Percentiles rank a stretch among this genome's conserved stretches.
phyloP scores from a whole-genome alignment of 2,888 invertebrate species.

The Oligia fasciuncula region DNA sequence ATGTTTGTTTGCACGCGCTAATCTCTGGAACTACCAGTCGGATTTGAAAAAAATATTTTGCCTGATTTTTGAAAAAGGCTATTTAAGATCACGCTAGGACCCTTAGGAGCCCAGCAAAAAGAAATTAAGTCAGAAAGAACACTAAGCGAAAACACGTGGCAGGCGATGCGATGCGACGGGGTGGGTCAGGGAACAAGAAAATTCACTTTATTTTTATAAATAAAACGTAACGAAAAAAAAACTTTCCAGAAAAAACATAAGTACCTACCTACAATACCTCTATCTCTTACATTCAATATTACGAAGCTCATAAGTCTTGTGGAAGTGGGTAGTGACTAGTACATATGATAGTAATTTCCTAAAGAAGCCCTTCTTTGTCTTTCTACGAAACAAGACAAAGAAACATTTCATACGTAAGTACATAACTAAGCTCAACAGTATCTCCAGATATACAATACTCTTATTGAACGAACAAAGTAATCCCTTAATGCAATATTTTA shows the following conservation, averaged over 20 bases:
- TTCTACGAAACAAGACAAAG: slow-evolving; percentile 19
- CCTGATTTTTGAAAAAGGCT: too few relatives aligned
- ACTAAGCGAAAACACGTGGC: too few relatives aligned
- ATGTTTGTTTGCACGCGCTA: too few relatives aligned
- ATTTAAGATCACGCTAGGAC: too few relatives aligned
- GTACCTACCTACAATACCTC: background rate
- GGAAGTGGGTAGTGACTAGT: background rate
- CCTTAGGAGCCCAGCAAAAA: too few relatives aligned
- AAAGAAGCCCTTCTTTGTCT: background rate
- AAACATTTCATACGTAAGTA: background rate
- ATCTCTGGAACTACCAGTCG: too few relatives aligned
- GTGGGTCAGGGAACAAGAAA: too few relatives aligned
- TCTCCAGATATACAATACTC: slow-evolving; percentile 31
- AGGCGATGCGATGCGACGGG: too few relatives aligned
- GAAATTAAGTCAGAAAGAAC: too few relatives aligned
- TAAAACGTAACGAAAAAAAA: background rate
- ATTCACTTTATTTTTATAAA: background rate
- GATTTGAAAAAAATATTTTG: too few relatives aligned
- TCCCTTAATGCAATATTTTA: slow-evolving; percentile 60
- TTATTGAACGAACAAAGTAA: slow-evolving; percentile 47
- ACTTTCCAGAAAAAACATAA: background rate
- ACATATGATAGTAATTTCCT: background rate
- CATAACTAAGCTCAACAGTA: slow-evolving; percentile 3
- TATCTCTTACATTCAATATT: background rate
- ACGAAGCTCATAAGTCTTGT: background rate